phyloP scores from a whole-genome alignment of 2,888 invertebrate species.

The Stegana nigrithorax region DNA sequence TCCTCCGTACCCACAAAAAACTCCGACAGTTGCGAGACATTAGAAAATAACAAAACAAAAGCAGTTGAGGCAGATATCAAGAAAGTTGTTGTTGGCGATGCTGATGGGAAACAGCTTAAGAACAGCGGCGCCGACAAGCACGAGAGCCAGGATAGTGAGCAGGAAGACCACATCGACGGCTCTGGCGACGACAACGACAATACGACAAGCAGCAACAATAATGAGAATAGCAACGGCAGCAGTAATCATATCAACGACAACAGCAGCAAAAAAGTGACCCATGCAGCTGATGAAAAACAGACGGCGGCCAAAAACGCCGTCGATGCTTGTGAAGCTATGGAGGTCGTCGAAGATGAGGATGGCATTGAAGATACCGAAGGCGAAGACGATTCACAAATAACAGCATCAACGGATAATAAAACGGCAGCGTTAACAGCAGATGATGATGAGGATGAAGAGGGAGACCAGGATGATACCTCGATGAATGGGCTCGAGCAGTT shows the following conservation, averaged over 20 bases:
- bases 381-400: conserved; percentile 64
- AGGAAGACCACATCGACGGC: background rate
- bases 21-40: conserved; percentile 18
- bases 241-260: conserved; percentile 45
- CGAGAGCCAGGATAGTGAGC: conserved; percentile 5
- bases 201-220: conserved; percentile 21
- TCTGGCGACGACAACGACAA: background rate
- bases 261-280: conserved; percentile 25
- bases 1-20: conserved; percentile 49
- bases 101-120: conserved; percentile 14
- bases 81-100: conserved; percentile 11
- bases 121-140: conserved; percentile 28
- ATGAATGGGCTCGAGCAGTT: conserved; percentile 52
- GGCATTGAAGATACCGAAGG: conserved; percentile 36
- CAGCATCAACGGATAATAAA: conserved; percentile 58
- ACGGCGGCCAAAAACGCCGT: too few relatives aligned
- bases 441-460: conserved; percentile 50
- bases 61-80: background rate
- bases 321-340: conserved; percentile 38
- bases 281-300: background rate
- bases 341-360: conserved; percentile 42
- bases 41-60: conserved; percentile 18
- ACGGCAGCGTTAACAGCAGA: conserved; percentile 33
- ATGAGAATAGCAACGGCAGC: conserved; percentile 34
- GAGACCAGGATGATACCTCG: conserved; percentile 46